Evolutionary conservation across 2,797 vertebrate genomes (phyloP).

Genomic region (Pteropus rufus): DNA sequence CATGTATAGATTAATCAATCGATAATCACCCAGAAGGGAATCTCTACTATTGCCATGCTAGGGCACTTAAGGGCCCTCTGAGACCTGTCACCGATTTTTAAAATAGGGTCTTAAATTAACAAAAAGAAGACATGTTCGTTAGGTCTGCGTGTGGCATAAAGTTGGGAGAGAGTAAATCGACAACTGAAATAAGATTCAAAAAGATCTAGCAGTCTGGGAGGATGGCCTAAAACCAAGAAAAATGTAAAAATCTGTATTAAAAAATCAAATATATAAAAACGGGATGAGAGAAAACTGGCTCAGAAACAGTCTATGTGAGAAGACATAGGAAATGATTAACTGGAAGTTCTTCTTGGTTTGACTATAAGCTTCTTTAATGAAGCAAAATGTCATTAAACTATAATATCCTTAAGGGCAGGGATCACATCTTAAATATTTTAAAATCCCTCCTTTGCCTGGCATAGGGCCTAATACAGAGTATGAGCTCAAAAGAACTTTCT

Average conservation of each 20-base stretch:
- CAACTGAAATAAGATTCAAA: background rate
- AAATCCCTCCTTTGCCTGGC: background rate
- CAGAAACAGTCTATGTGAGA: background rate
- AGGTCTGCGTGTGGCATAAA: background rate
- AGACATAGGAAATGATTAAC: background rate
- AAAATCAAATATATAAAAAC: background rate
- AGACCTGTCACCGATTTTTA: background rate
- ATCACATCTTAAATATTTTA: background rate
- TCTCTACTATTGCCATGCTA: background rate
- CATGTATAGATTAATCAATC: background rate
- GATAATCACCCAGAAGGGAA: background rate
- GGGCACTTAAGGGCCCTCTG: background rate
- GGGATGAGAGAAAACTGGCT: background rate
- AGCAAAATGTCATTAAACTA: background rate
- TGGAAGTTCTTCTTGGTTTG: background rate
- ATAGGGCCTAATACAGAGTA: background rate
- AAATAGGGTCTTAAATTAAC: background rate
- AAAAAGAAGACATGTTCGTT: background rate
- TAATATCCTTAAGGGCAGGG: background rate
- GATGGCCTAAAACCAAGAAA: slow-evolving; percentile 4
- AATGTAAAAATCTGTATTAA: background rate
- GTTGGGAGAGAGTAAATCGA: background rate
- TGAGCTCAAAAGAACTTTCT: background rate
- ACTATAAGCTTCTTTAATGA: background rate
- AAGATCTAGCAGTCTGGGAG: background rate